A percentile compares a stretch with the other conserved stretches of the same genome.
Conservation (phyloP, 2,888 invertebrate species). For the Sialis fuliginosa region DNA sequence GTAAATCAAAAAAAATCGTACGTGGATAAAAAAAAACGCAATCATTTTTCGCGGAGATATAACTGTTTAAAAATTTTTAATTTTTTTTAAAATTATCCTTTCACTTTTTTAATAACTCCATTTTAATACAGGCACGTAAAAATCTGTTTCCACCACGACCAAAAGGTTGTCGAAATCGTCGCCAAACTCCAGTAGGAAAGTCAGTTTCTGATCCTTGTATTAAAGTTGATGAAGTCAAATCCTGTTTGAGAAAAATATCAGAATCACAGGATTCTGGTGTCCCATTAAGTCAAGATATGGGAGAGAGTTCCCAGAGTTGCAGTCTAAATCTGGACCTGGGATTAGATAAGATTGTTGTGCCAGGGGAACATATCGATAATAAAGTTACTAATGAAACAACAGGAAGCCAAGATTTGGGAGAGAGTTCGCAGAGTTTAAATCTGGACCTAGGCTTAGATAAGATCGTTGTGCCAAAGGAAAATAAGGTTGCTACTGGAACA, state of each 20-base stretch:
- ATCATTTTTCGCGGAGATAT: no score
- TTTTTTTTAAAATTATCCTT: no score
- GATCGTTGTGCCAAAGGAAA: not conserved
- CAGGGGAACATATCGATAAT: conserved; percentile 13
- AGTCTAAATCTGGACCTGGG: conserved; percentile 10
- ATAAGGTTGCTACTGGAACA: not conserved
- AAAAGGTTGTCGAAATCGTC: conserved; percentile 18
- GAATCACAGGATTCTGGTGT: conserved; percentile 23
- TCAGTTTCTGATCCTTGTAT: not conserved
- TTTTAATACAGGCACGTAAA: conserved; percentile 39
- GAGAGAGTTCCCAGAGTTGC: not conserved
- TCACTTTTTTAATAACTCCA: conserved; percentile 9
- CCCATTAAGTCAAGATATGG: conserved; percentile 22
- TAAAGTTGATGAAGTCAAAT: not conserved
- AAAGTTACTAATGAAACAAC: no score
- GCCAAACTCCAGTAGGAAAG: conserved; percentile 9
- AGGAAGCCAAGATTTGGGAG: conserved; percentile 20
- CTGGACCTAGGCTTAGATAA: not conserved
- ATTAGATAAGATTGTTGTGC: conserved; percentile 21
- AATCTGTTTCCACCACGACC: conserved; percentile 50
- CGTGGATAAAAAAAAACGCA: no score
- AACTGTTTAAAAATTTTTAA: no score
- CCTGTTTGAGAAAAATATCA: not conserved
- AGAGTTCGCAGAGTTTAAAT: not conserved
- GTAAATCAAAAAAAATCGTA: no score